These are phyloP conservation scores for Carlito syrichta DNA, from an alignment of 2,113 vertebrate genomes.

Conservation along the genomic window DNA sequence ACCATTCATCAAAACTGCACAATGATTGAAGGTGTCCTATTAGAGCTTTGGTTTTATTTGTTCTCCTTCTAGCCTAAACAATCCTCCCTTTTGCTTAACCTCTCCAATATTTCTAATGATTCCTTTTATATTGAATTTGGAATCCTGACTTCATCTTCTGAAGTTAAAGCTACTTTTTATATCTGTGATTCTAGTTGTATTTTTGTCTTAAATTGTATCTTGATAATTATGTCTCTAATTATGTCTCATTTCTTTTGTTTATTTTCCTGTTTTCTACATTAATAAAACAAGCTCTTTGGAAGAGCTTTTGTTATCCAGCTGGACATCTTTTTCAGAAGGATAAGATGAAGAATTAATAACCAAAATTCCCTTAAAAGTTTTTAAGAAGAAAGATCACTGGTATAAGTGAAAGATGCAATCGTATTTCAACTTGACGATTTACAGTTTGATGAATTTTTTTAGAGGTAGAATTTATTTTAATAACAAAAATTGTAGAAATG, in stretches of 20 bases:
- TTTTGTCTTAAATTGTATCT: constrained; percentile 29
- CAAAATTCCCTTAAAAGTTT: not conserved
- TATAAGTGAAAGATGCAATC: not conserved
- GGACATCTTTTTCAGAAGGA: not conserved
- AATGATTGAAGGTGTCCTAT: not conserved
- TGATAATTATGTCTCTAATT: not conserved
- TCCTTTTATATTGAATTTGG: not conserved
- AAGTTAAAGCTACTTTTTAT: not conserved
- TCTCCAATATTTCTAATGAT: not conserved
- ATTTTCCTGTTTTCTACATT: not conserved
- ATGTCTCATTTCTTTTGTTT: not conserved
- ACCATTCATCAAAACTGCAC: not conserved
- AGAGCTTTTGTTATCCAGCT: not conserved
- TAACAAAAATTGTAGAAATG: not conserved
- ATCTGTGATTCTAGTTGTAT: not conserved
- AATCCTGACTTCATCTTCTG: not conserved
- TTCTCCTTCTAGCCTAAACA: not conserved
- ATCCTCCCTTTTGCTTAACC: not conserved
- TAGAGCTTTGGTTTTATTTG: not conserved
- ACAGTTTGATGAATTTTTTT: not conserved
- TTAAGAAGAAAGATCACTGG: not conserved
- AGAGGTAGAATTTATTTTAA: not conserved
- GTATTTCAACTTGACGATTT: not conserved
- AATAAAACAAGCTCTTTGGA: not conserved
- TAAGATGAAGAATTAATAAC: constrained; percentile 23